Conservation (phyloP, 2,113 vertebrate genomes). For the Illadopsis cleaveri region DNA sequence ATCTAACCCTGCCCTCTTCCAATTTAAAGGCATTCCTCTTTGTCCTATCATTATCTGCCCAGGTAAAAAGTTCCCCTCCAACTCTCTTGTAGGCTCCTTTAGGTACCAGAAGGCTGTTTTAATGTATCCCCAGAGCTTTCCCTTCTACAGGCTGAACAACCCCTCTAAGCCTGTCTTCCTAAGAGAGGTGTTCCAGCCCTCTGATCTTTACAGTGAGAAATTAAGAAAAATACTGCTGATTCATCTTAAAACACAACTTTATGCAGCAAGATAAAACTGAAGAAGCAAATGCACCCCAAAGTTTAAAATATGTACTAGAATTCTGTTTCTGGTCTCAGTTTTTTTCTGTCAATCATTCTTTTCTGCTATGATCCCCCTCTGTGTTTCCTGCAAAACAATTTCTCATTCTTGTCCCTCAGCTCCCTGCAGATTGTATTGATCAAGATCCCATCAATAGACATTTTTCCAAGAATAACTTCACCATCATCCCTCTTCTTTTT, state of each 20-base stretch:
- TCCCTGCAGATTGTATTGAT: neutral
- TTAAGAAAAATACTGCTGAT: neutral
- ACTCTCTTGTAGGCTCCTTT: neutral
- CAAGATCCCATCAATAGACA: accelerated
- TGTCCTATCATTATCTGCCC: neutral
- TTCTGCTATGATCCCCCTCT: neutral
- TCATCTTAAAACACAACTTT: neutral
- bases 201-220: neutral
- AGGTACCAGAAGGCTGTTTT: neutral
- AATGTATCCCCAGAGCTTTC: neutral
- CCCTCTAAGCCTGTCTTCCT: neutral
- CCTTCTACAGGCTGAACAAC: neutral
- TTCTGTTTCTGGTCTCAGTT: neutral
- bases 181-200: neutral
- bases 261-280: neutral
- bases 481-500: neutral
- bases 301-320: neutral
- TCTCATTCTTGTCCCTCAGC: neutral
- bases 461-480: neutral
- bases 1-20: neutral
- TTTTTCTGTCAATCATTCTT: neutral
- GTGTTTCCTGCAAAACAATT: neutral
- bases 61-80: neutral
- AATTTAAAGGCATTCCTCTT: neutral
- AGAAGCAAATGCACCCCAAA: neutral